Evolutionary conservation across 1,140 invertebrate species (phyloP), one percentile per base, ranked within the genome.

Genomic region (Drosophila baimaii): DNA sequence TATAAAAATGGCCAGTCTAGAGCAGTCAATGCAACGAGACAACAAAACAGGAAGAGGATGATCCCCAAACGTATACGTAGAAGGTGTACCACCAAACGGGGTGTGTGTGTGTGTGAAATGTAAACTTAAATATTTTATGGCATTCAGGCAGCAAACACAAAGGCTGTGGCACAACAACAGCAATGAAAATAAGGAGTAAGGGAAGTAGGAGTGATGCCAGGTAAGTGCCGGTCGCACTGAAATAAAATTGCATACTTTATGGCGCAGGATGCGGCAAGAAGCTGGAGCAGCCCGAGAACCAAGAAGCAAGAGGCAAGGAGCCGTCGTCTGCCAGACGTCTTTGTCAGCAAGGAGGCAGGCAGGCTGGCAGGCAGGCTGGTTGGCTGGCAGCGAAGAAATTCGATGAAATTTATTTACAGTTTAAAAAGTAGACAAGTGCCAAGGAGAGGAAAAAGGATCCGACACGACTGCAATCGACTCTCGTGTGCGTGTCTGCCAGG

Each of bases 321-420:
- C 13, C 35, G 41, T 46, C 69, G 56, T 55, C 68, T 54, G 76
- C 27, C 52, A 68, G 69, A 55, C 56, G 63, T 47, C 55, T 77
- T 55, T 54, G 43, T 58, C 46, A 57, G 41, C 39, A 54, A 21
- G 69, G 52, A 55, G 49, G 39, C 46, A 61, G 29, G 35, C 27
- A 46, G 29, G 62, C 47, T 52, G 58, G 39, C 61, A 64, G 31
- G 23, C 23, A 35, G 33, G 61, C 59, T 49, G 57, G 37, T 56
- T 59, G 33, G 13, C 21, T 49, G 54, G 66, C 72, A 64, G 41
- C 73, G 35, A 58, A 64, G 81, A 81, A 86, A 89, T 89, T 89
- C 84, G 74, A 88, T 77, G 73, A 90, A 90, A 90, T 83, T 90
- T 90, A 90, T 90, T 90, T 90, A 90, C 86, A 90, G 77, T 90